phyloP scores from a whole-genome alignment of 1,140 invertebrate species.

The Galleria mellonella region DNA sequence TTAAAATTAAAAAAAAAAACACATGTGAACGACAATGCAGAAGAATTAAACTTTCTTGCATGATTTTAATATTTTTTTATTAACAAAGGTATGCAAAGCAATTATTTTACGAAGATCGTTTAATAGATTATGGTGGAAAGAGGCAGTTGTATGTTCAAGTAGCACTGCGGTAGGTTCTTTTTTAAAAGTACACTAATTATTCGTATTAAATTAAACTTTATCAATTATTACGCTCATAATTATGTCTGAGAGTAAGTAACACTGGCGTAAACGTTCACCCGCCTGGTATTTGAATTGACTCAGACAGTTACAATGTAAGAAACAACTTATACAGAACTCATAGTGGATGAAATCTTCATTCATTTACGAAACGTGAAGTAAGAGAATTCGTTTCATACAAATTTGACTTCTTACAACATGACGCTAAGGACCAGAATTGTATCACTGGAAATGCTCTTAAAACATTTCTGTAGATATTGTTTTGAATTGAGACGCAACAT shows the following conservation, averaged over 20 bases:
- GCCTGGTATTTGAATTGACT: constrained; percentile 23
- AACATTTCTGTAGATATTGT: constrained; percentile 29
- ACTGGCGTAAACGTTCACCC: constrained; percentile 18
- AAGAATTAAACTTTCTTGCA: no score
- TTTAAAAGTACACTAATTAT: constrained; percentile 8
- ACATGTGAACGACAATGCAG: no score
- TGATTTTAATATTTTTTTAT: no score
- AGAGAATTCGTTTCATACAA: constrained; percentile 7
- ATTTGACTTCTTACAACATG: constrained; percentile 3
- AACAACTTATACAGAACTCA: constrained; percentile 20
- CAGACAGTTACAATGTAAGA: constrained; percentile 37
- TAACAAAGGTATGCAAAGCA: no score
- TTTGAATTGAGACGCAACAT: constrained; percentile 54
- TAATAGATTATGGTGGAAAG: no score
- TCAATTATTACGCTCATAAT: constrained; percentile 18
- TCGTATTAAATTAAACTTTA: constrained; percentile 22
- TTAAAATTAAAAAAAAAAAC: no score
- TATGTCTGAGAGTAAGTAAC: constrained; percentile 8
- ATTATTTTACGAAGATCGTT: no score
- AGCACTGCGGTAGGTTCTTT: constrained; percentile 19
- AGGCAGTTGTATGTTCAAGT: background rate
- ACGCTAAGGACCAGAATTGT: constrained; percentile 11
- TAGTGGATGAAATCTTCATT: constrained; percentile 11
- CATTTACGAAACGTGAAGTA: constrained; percentile 5
- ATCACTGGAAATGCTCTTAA: constrained; percentile 2